These are phyloP conservation scores for Bellardia bayeri DNA, from an alignment of 2,888 invertebrate genomes.

Conservation along the genomic window DNA sequence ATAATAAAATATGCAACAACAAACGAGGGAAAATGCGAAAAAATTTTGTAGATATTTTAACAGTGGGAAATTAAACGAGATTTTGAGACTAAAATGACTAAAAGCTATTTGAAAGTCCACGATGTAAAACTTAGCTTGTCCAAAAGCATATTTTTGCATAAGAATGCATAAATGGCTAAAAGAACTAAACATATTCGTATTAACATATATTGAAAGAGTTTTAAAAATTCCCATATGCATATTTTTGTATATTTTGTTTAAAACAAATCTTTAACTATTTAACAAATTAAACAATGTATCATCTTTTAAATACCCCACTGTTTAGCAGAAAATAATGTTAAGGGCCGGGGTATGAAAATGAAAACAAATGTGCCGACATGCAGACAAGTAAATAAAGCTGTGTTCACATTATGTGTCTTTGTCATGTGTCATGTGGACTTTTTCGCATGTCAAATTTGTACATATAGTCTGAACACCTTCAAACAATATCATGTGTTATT, in stretches of 20 bases:
- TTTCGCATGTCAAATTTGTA: no score
- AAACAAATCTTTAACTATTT: no score
- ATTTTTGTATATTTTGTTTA: no score
- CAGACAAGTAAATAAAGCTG: constrained; percentile 70
- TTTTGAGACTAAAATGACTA: neutral
- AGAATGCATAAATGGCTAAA: neutral
- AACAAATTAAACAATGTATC: no score
- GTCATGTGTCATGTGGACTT: no score
- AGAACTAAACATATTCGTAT: no score
- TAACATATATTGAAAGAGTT: no score
- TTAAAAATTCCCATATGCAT: no score
- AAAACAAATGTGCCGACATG: constrained; percentile 69
- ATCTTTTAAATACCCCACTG: constrained; percentile 6
- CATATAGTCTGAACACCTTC: no score
- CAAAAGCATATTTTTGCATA: neutral
- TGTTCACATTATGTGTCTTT: no score
- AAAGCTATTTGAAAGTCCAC: neutral
- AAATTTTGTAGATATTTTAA: neutral
- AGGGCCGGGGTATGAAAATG: constrained; percentile 9
- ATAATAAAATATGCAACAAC: constrained; percentile 64
- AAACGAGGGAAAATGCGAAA: constrained; percentile 13
- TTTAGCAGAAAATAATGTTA: constrained; percentile 8
- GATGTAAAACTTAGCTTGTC: no score
- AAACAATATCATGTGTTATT: no score
- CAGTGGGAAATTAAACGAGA: constrained; percentile 20